phyloP scores from a whole-genome alignment of 1,140 invertebrate genomes.

The Reticulitermes speratus region DNA sequence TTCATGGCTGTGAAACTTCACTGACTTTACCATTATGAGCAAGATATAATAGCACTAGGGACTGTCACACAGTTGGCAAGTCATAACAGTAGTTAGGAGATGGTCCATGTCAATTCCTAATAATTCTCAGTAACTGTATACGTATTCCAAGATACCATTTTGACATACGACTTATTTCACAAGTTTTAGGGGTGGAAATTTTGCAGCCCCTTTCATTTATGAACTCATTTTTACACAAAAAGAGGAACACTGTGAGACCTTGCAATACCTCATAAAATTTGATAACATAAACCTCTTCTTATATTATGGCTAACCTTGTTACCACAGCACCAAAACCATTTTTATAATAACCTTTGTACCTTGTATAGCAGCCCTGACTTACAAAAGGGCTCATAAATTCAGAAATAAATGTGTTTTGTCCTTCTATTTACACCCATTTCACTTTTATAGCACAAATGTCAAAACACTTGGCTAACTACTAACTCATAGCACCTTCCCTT shows the following conservation, averaged over 20 bases:
- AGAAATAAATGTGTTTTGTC: neutral
- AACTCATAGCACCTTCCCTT: neutral
- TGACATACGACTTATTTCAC: neutral
- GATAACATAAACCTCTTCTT: neutral
- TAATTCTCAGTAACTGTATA: neutral
- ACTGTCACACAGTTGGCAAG: neutral
- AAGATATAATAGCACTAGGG: neutral
- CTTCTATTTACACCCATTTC: slow-evolving; percentile 2
- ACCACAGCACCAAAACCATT: slow-evolving; percentile 12
- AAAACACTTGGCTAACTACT: neutral
- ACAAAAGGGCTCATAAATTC: neutral
- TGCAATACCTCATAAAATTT: slow-evolving; percentile 12
- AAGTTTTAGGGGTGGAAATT: neutral
- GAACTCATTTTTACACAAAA: neutral
- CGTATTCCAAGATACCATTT: neutral
- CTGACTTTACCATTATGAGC: neutral
- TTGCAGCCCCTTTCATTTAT: neutral
- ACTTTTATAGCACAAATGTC: neutral
- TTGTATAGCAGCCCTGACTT: neutral
- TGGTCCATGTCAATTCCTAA: neutral
- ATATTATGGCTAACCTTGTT: neutral
- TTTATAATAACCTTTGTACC: neutral
- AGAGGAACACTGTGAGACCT: neutral
- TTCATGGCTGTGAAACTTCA: too few species aligned
- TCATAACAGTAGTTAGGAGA: neutral